Conservation (phyloP, 2,113 vertebrate genomes). For the Oreochromis niloticus region DNA sequence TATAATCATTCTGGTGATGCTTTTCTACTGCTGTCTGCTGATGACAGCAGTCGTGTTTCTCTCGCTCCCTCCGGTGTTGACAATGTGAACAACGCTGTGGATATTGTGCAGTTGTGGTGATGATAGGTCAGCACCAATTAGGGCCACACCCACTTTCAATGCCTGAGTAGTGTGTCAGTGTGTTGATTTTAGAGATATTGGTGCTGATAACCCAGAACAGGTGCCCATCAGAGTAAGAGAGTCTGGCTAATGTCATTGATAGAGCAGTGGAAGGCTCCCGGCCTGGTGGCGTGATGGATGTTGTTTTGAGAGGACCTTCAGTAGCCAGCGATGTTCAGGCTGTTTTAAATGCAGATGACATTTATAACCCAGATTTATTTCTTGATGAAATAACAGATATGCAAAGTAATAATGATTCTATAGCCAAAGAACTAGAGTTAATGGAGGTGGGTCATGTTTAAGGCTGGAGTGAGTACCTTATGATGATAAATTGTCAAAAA, state of each 20-base stretch:
- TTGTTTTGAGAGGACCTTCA: not conserved
- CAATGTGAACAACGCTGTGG: not conserved
- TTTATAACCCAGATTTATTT: not conserved
- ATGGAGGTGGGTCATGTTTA: not conserved
- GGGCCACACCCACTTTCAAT: accelerated
- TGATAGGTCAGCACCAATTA: not conserved
- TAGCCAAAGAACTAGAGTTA: accelerated
- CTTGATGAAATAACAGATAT: not conserved
- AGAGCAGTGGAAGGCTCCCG: not conserved
- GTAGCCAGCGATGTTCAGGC: not conserved
- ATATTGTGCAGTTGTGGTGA: not conserved
- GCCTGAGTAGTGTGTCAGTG: not conserved
- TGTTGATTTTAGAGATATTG: not conserved
- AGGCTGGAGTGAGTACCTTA: accelerated
- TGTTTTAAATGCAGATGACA: not conserved
- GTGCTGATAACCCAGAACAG: not conserved
- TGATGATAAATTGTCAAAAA: not conserved
- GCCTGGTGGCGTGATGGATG: not conserved
- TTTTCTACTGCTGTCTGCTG: not conserved
- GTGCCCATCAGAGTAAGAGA: not conserved
- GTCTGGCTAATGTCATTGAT: not conserved
- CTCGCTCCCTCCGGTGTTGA: not conserved
- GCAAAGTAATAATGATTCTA: accelerated
- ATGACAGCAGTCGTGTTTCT: not conserved
- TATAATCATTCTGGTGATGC: not conserved